A percentile compares a stretch with the other conserved stretches of the same genome.
These are phyloP conservation scores for Rotaria socialis DNA, from an alignment of 2,888 invertebrate species.

Conservation along the genomic window DNA sequence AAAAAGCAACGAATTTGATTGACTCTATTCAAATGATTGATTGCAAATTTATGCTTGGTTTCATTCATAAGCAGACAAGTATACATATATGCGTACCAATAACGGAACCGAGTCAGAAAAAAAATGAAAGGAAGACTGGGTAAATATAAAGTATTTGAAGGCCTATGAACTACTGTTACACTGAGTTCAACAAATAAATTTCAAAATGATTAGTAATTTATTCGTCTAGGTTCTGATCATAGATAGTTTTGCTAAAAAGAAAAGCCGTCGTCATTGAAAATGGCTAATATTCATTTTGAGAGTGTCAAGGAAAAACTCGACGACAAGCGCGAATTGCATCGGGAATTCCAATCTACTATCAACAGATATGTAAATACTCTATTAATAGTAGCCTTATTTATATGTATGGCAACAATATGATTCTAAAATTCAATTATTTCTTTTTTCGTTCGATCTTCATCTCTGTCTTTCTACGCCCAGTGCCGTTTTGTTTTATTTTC, in stretches of 20 bases:
- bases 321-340: neutral
- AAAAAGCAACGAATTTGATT: neutral
- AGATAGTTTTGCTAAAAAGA: neutral
- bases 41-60: neutral
- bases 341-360: neutral
- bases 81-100: neutral
- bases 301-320: neutral
- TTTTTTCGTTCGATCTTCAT: neutral
- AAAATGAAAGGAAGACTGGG: neutral
- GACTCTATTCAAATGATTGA: neutral
- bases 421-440: neutral
- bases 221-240: neutral
- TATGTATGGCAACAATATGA: neutral
- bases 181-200: neutral
- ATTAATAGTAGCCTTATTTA: neutral
- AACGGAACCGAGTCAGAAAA: neutral
- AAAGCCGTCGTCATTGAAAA: neutral
- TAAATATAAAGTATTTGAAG: neutral
- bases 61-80: neutral
- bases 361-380: neutral
- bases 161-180: neutral
- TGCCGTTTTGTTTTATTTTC: neutral
- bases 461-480: neutral
- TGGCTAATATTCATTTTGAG: neutral
- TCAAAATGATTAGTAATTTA: neutral